Conservation (phyloP, 2,888 invertebrate species). For the Agrypnus murinus region DNA sequence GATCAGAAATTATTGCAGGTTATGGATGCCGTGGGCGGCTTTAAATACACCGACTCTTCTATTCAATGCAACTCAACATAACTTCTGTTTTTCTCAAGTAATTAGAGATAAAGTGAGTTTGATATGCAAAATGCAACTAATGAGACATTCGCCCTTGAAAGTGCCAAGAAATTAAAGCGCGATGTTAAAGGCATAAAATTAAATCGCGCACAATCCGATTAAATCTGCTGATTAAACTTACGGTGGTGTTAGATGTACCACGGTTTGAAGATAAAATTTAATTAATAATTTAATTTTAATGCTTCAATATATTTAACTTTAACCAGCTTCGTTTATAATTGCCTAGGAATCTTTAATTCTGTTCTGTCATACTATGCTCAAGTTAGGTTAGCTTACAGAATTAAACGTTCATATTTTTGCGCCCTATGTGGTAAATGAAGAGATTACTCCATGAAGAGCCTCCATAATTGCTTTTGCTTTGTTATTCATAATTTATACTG, state of each 20-base stretch:
- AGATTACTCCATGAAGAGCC: no score
- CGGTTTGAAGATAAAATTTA: constrained; percentile 20
- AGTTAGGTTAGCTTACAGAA: no score
- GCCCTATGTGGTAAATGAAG: no score
- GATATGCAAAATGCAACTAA: constrained; percentile 32
- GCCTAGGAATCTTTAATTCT: no score
- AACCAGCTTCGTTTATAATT: no score
- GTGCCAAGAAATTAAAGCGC: constrained; percentile 25
- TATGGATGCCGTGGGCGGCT: constrained; percentile 10
- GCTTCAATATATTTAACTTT: no score
- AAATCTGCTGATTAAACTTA: background rate
- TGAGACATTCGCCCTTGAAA: constrained; percentile 29
- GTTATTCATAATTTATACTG: no score
- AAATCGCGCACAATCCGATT: constrained; percentile 12
- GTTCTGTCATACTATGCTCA: no score
- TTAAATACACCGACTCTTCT: constrained; percentile 7
- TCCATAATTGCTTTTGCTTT: no score
- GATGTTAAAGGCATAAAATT: constrained; percentile 4
- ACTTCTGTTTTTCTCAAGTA: constrained; percentile 5
- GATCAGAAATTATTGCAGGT: constrained; percentile 12
- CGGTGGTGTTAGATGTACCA: constrained; percentile 9
- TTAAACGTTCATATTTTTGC: no score
- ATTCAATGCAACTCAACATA: constrained; percentile 1
- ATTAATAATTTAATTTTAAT: constrained; percentile 12
- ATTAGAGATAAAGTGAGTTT: constrained; percentile 28